phyloP scores from a whole-genome alignment of 1,140 invertebrate genomes.

The Drosophila tropicalis region DNA sequence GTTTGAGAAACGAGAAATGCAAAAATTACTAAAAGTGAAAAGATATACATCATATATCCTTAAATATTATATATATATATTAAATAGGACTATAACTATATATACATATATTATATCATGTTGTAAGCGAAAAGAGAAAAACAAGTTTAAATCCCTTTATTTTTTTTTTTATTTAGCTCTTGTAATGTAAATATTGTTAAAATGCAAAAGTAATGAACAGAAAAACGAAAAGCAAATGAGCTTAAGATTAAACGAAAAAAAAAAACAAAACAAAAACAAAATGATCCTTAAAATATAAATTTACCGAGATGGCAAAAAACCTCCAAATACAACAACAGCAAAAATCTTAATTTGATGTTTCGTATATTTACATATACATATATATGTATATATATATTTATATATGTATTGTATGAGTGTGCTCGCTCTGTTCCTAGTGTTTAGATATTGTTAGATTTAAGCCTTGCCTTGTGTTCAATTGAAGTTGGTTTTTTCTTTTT shows the following conservation, averaged over 20 bases:
- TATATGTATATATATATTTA: conserved; percentile 17
- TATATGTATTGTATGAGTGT: conserved; percentile 17
- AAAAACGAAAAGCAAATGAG: conserved; percentile 29
- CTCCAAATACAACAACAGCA: neutral
- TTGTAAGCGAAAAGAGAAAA: conserved; percentile 63
- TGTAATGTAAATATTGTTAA: conserved; percentile 77
- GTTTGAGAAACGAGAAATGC: conserved; percentile 34
- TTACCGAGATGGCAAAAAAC: conserved; percentile 23
- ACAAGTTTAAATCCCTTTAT: neutral
- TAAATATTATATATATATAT: conserved; percentile 19
- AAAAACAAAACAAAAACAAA: conserved; percentile 35
- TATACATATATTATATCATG: conserved; percentile 56
- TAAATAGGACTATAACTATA: conserved; percentile 29
- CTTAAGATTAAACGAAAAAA: conserved; percentile 55
- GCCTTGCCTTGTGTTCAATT: conserved; percentile 13
- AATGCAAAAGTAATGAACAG: conserved; percentile 29
- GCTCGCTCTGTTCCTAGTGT: conserved; percentile 53
- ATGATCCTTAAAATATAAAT: conserved; percentile 51
- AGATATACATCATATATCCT: conserved; percentile 23
- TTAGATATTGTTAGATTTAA: conserved; percentile 33
- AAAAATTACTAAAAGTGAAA: conserved; percentile 23
- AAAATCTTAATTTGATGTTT: conserved; percentile 17
- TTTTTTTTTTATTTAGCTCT: conserved; percentile 47
- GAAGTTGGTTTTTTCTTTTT: conserved; percentile 32
- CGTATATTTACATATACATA: conserved; percentile 27